A percentile compares a stretch with the other conserved stretches of the same genome.
Evolutionary conservation across 2,797 vertebrate genomes (phyloP).

Genomic region (Sebastolobus alascanus): DNA sequence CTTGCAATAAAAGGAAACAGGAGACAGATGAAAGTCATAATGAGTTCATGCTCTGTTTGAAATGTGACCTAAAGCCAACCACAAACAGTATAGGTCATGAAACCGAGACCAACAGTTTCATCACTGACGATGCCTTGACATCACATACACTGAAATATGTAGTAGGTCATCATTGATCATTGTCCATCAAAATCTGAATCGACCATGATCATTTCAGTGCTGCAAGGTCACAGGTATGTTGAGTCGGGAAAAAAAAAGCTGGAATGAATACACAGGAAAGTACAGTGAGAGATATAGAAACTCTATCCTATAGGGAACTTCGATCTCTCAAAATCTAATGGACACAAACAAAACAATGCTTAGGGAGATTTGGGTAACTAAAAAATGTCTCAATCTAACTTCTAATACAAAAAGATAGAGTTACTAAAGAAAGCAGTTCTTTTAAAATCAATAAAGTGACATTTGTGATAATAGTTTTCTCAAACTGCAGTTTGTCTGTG

Average conservation of each 20-base stretch:
- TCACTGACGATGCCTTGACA: not conserved
- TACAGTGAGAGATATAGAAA: slow-evolving; percentile 2
- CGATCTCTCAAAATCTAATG: not conserved
- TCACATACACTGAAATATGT: not conserved
- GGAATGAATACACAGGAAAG: not conserved
- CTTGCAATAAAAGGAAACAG: not conserved
- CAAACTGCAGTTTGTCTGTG: not conserved
- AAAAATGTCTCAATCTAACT: not conserved
- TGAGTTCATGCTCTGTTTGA: not conserved
- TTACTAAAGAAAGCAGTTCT: not conserved
- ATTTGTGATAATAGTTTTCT: not conserved
- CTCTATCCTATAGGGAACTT: too few relatives aligned
- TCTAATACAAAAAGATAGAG: not conserved
- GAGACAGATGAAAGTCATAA: not conserved
- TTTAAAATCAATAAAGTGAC: not conserved
- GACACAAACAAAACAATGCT: not conserved
- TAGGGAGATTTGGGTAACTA: not conserved
- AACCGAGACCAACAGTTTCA: not conserved
- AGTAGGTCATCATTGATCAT: not conserved
- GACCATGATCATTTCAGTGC: not conserved
- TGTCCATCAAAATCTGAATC: not conserved
- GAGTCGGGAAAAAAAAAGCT: not conserved
- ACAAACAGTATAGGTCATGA: not conserved
- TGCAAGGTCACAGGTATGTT: not conserved
- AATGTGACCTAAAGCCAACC: not conserved